Conservation (phyloP, 2,888 invertebrate species). For the Sericinus montela region DNA sequence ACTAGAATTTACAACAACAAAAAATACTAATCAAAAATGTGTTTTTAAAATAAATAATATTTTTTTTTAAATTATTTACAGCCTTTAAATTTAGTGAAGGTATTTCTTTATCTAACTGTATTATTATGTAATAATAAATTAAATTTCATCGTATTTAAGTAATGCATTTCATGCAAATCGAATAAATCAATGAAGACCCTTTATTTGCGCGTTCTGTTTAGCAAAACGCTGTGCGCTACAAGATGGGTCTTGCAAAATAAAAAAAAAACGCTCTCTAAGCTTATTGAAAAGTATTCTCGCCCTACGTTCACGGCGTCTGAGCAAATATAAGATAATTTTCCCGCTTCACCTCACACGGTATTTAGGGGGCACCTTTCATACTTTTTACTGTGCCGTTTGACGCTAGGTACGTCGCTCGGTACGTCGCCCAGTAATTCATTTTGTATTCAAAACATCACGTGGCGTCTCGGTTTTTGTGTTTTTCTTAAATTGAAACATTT, state of each 20-base stretch:
- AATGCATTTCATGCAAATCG: constrained; percentile 30
- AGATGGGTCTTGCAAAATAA: constrained; percentile 64
- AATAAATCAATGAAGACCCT: constrained; percentile 62
- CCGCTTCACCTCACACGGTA: constrained; percentile 76
- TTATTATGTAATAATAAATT: neutral
- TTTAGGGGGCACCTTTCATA: constrained; percentile 79
- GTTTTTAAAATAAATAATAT: too few species aligned
- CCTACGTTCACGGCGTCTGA: constrained; percentile 76
- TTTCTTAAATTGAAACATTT: constrained; percentile 11
- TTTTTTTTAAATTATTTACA: too few species aligned
- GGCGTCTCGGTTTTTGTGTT: constrained; percentile 16
- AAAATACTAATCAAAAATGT: too few species aligned
- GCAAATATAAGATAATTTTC: constrained; percentile 80
- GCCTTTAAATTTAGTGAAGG: too few species aligned
- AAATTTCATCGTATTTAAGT: constrained; percentile 17
- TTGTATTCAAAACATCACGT: constrained; percentile 58
- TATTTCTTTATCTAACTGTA: too few species aligned
- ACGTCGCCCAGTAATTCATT: constrained; percentile 64
- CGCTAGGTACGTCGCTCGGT: constrained; percentile 37
- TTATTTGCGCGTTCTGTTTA: constrained; percentile 65
- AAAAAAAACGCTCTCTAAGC: constrained; percentile 76
- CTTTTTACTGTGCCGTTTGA: constrained; percentile 71
- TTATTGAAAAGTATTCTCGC: constrained; percentile 79
- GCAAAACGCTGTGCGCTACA: constrained; percentile 54
- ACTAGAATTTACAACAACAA: too few species aligned